Base-by-base conservation (phyloP, 2,888 invertebrate species). In the Leptopilina myrica region DNA sequence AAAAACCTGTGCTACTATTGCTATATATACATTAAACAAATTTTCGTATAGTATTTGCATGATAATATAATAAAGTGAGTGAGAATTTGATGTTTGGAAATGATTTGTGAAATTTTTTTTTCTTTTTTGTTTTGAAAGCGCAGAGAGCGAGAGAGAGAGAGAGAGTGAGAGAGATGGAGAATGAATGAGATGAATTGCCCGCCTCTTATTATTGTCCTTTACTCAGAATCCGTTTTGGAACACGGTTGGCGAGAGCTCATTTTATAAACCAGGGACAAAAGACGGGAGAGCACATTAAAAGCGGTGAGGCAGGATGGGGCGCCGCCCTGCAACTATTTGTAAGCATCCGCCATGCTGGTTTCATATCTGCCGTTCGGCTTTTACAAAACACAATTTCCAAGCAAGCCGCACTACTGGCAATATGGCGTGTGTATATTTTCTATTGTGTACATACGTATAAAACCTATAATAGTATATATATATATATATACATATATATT, bases 261-360 rank as follows among this genome's bases (percentile, higher is more conserved):
- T 82, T 80, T 82, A 83, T 84, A 79, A 79, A 9, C 49, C 49
- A 69, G 83, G 85, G 81, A 88, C 88, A 87, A 87, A 83, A 83
- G 84, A 76, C 79, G 8, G 75, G 33, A 73, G 46, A 81, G 79
- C 85, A 85, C 85, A 85, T 86, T 86, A 85, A 85, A 79, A 82
- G 78, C 82, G 79, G 76, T 80, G 62, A 81, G 79, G 79, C 76
- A 81, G 85, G 85, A 85, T 83, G 84, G 86, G 87, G 86, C 86
- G 85, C 88, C 91, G 90, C 91, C 91, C 90, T 88, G 88, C 86
- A 90, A 91, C 91, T 91, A 89, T 91, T 91, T 91, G 90, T 89
- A 91, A 91, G 91, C 91, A 90, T 90, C 91, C 91, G 91, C 91
- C 91, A 91, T 91, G 88, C 90, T 89, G 90, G 88, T 90, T 89